Evolutionary conservation across 2,113 vertebrate genomes (phyloP), one percentile per base, ranked within the genome.

Genomic region (Corythaixoides concolor): DNA sequence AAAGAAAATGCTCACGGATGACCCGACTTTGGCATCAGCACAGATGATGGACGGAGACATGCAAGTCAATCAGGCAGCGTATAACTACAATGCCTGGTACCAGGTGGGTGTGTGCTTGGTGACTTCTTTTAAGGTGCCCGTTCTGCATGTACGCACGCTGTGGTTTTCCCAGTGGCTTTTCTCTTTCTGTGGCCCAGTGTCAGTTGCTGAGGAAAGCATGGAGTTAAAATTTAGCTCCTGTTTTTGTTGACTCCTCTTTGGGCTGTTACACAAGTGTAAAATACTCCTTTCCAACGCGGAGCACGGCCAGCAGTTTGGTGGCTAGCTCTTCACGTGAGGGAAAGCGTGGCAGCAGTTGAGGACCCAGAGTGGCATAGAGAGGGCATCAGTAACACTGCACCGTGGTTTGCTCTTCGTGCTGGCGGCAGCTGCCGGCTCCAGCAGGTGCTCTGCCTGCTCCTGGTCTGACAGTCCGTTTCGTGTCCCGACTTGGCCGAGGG

Each of bases 1-100:
- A 26, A 99, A 99, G 98, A 99, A 98, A 86, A 98, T 98, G 96
- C 99, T 99, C 11, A 96, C 97, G 12, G 99, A 99, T 3, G 99
- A 99, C n/a, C 87, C 95, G 8, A 66, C 97, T 1, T 41, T 98
- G 18, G 97, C 74, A 5, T 95, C 98, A 17, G 97, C 98, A 4
- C 98, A 98, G 64, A 97, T 99, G 95, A 97, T 97, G 96, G 98
- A 99, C 20, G 98, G 98, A 21, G 99, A 99, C 95, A 98, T 98
- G 97, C 98, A 98, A 58, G 99, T 98, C 33, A 99, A 98, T 90
- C 98, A 98, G 96, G 98, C 98, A 2, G 99, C 98, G 0, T 99
- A 99, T 94, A 99, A 99, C 97, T 99, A 99, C 92, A 99, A 97
- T 12, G 98, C 98, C 96, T 99, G 99, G 99, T 99, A 99, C 97